Evolutionary conservation across 2,888 invertebrate genomes (phyloP).

Genomic region (Lepetodrilus schrolli): DNA sequence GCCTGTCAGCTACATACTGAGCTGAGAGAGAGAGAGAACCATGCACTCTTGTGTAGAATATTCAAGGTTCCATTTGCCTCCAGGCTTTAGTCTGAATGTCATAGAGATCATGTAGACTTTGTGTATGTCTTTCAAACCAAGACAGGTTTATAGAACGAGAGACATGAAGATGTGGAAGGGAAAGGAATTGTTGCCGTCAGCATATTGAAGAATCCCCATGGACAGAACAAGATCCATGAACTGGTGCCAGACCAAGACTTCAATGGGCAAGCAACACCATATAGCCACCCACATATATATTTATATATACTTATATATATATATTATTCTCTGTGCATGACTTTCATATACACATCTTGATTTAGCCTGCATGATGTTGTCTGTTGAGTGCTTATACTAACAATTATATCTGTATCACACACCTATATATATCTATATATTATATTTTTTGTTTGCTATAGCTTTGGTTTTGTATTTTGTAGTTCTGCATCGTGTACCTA

Average conservation of each 20-base stretch:
- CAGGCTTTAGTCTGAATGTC: too few relatives aligned
- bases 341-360: conserved; percentile 6
- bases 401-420: background rate
- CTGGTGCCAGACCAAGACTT: background rate
- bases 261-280: conserved; percentile 6
- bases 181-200: too few relatives aligned
- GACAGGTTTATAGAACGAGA: too few relatives aligned
- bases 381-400: conserved; percentile 22
- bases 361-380: conserved; percentile 11
- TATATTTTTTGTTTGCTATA: conserved; percentile 4
- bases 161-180: too few relatives aligned
- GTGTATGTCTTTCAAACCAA: too few relatives aligned
- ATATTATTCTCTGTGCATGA: conserved; percentile 7
- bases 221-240: background rate
- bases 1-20: too few relatives aligned
- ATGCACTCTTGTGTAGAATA: too few relatives aligned
- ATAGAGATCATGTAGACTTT: too few relatives aligned
- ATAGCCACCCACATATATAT: conserved; percentile 21
- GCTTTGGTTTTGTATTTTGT: conserved; percentile 3
- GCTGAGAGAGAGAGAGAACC: too few relatives aligned
- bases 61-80: too few relatives aligned
- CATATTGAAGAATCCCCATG: too few relatives aligned
- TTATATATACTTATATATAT: background rate
- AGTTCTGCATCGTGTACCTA: background rate
- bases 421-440: too few relatives aligned